These are phyloP conservation scores for Machimus rusticus DNA, from an alignment of 2,888 invertebrate genomes.

Conservation along the genomic window DNA sequence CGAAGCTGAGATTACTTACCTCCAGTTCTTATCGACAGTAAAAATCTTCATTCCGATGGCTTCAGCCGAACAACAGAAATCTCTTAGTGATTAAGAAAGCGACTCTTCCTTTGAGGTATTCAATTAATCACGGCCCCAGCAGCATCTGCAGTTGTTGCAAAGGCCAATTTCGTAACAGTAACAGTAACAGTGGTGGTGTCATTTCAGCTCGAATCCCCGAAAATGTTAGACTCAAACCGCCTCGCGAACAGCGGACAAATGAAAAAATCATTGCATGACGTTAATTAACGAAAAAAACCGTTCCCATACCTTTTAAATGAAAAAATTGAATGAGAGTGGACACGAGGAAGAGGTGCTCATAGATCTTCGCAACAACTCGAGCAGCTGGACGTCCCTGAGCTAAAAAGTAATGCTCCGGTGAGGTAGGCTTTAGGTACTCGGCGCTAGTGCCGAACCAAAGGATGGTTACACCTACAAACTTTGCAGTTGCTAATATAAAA, in stretches of 20 bases:
- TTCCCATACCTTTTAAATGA: background rate
- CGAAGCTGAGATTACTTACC: background rate
- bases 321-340: background rate
- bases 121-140: background rate
- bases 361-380: background rate
- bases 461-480: background rate
- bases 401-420: background rate
- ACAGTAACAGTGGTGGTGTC: background rate
- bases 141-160: background rate
- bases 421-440: background rate
- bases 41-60: background rate
- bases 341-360: background rate
- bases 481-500: background rate
- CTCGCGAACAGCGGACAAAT: background rate
- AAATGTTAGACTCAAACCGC: background rate
- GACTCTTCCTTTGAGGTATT: background rate
- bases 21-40: background rate
- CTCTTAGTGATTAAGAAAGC: background rate
- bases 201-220: background rate
- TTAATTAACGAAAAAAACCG: background rate
- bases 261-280: background rate
- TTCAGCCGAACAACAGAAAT: background rate
- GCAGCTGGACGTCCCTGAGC: conserved; percentile 27
- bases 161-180: background rate
- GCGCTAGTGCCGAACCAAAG: background rate